A percentile compares a stretch with the other conserved stretches of the same genome.
Evolutionary conservation across 2,113 vertebrate genomes (phyloP).

Genomic region (Urocynchramus pylzowi): DNA sequence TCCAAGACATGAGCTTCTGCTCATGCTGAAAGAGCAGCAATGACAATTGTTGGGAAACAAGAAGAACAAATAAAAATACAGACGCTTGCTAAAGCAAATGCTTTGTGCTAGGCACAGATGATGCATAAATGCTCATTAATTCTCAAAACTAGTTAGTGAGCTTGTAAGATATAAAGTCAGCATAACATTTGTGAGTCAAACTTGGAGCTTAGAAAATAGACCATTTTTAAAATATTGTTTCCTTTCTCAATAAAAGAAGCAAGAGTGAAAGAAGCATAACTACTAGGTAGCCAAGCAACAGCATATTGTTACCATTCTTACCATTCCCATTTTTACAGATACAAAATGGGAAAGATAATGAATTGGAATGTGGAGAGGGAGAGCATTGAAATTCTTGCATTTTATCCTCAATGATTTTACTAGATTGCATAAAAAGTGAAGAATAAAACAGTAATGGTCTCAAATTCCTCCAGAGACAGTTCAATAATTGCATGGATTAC

Average conservation of each 20-base stretch:
- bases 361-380: background rate
- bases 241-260: background rate
- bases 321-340: background rate
- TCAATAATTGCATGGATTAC: background rate
- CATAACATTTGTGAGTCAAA: background rate
- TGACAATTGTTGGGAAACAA: background rate
- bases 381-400: background rate
- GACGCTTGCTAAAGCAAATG: background rate
- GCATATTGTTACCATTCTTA: background rate
- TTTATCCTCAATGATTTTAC: background rate
- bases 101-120: background rate
- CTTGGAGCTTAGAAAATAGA: background rate
- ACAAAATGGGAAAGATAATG: background rate
- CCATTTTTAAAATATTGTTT: background rate
- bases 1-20: slow-evolving; percentile 24
- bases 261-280: background rate
- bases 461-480: background rate
- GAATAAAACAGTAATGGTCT: background rate
- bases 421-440: background rate
- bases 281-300: background rate
- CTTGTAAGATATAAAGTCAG: background rate
- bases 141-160: background rate
- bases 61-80: background rate
- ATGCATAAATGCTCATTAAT: background rate
- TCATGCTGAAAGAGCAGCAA: slow-evolving; percentile 1